Base-by-base conservation (phyloP, 2,797 vertebrate genomes). In the Danio kyathit region DNA sequence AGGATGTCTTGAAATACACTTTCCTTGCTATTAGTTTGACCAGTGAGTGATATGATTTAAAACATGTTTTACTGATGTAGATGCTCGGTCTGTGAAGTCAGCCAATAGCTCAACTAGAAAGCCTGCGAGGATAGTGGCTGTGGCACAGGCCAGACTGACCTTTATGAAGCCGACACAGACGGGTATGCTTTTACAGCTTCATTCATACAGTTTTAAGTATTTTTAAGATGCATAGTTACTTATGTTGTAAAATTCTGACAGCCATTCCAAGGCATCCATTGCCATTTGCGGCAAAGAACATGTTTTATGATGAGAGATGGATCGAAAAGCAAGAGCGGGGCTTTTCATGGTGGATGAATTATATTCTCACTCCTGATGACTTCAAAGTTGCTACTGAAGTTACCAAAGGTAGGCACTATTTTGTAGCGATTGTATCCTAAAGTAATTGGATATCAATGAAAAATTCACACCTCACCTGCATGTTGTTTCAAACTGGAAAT, bases 241-340 rank as follows among this genome's bases (percentile, higher is more conserved):
- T 21, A 41, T 64, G 6, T 72, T 64, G 13, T 57, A 57, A 8
- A 43, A 43, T 66, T 40, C 7, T 60, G 3, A 14, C 86, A 99
- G 97, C 87, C 54, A 95, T 99, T 77, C 98, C 97, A 10, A 94
- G 97, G 48, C 97, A 99, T 76, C 97, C 97, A 0, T 93, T 97
- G 94, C 96, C 97, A 0, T 99, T 98, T 86, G 97, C 95, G 46
- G 97, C 97, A 57, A 97, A 96, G 88, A 99, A 98, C 85, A 96
- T 99, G 95, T 99, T 99, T 90, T 99, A 96, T 1, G 97, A 99
- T 60, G 98, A 99, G 70, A 92, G 96, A 6, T 99, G 98, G 98
- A 96, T 96, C 19, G 97, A 98, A 86, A 99, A 99, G 89, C 97
- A 99, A 85, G 96, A 99, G 80, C 90, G 93, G 14, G 96, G 96